Conservation (phyloP, 2,113 vertebrate species). For the Thalassoma bifasciatum region DNA sequence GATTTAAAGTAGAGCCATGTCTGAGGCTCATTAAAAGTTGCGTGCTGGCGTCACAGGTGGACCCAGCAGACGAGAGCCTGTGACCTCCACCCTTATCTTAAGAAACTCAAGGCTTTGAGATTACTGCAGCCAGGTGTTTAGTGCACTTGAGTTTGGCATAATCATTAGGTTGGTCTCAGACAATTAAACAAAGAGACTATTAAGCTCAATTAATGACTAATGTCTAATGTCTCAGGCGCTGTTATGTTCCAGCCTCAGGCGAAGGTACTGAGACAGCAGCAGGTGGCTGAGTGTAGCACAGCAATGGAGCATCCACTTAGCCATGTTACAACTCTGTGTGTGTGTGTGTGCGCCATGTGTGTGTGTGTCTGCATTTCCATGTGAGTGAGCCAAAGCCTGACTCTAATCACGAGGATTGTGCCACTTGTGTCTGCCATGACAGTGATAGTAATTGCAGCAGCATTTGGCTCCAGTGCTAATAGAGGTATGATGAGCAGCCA, state of each 20-base stretch:
- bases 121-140: slow-evolving; percentile 75
- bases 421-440: slow-evolving; percentile 67
- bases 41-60: slow-evolving; percentile 34
- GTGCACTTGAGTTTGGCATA: slow-evolving; percentile 59
- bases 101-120: slow-evolving; percentile 40
- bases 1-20: slow-evolving; percentile 22
- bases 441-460: slow-evolving; percentile 69
- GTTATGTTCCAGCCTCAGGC: slow-evolving; percentile 55
- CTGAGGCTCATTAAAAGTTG: slow-evolving; percentile 61
- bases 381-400: slow-evolving; percentile 45
- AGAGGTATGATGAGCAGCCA: slow-evolving; percentile 59
- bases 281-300: slow-evolving; percentile 70
- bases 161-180: slow-evolving; percentile 73
- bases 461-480: slow-evolving; percentile 64
- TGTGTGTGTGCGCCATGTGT: slow-evolving; percentile 27
- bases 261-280: slow-evolving; percentile 55
- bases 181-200: slow-evolving; percentile 73
- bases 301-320: slow-evolving; percentile 59
- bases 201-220: slow-evolving; percentile 76
- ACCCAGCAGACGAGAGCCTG: slow-evolving; percentile 39
- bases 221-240: slow-evolving; percentile 59
- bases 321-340: slow-evolving; percentile 56
- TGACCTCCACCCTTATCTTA: slow-evolving; percentile 48
- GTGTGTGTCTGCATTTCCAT: slow-evolving; percentile 32
- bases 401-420: slow-evolving; percentile 68